Evolutionary conservation across 1,140 invertebrate genomes (phyloP).

Genomic region (Drosophila fuyamai): DNA sequence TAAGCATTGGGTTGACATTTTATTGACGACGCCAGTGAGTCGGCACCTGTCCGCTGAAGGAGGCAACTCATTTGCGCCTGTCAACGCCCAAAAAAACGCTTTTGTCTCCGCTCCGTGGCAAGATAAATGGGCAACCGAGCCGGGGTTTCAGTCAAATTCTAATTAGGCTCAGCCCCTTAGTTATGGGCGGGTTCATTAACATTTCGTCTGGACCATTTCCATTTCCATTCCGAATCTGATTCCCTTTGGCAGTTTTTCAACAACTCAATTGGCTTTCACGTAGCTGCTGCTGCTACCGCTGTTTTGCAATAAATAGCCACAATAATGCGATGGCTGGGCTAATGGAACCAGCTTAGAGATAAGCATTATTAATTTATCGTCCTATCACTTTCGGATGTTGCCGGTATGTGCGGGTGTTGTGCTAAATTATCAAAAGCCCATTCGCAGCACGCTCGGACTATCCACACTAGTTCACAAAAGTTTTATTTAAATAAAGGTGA

Average conservation of each 20-base stretch:
- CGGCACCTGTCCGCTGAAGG: constrained; percentile 67
- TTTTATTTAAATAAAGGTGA: neutral
- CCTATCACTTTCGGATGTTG: constrained; percentile 38
- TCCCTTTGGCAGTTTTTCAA: constrained; percentile 11
- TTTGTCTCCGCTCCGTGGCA: constrained; percentile 36
- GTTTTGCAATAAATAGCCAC: constrained; percentile 48
- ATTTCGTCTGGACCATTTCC: constrained; percentile 30
- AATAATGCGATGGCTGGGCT: constrained; percentile 48
- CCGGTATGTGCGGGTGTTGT: constrained; percentile 60
- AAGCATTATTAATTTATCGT: constrained; percentile 76
- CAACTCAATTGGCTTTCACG: constrained; percentile 33
- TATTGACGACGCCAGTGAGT: constrained; percentile 72
- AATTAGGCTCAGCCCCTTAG: constrained; percentile 33
- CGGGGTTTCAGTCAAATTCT: constrained; percentile 45
- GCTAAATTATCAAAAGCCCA: constrained; percentile 33
- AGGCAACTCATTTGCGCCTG: constrained; percentile 73
- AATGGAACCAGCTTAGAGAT: constrained; percentile 79
- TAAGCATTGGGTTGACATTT: constrained; percentile 67
- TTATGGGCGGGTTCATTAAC: constrained; percentile 50
- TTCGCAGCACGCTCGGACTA: constrained; percentile 27
- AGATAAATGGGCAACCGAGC: constrained; percentile 63
- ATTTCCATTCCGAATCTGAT: constrained; percentile 19
- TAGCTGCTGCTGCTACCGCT: constrained; percentile 17
- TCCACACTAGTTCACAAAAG: constrained; percentile 36
- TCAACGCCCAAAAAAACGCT: constrained; percentile 67